phyloP scores from a whole-genome alignment of 1,140 invertebrate genomes.

The Drosophila rufa region DNA sequence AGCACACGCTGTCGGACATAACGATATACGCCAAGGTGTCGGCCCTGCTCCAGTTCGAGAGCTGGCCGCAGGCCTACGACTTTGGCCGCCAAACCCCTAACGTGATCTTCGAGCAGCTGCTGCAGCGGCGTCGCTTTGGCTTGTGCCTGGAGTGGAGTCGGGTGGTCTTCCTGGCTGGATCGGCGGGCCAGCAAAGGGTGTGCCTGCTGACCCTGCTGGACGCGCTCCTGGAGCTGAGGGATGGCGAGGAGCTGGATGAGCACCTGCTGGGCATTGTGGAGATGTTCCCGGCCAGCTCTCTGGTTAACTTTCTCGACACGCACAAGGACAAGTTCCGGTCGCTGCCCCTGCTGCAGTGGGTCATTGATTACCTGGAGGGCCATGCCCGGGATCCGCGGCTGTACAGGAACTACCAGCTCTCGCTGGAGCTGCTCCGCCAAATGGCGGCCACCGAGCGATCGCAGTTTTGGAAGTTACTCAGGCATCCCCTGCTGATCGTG shows the following conservation, averaged over 20 bases:
- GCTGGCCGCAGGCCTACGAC: constrained; percentile 84
- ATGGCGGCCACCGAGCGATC: constrained; percentile 86
- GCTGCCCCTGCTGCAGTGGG: constrained; percentile 87
- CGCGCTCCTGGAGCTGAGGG: constrained; percentile 56
- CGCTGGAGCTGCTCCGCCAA: constrained; percentile 67
- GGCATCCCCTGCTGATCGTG: constrained; percentile 89
- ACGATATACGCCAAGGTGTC: constrained; percentile 85
- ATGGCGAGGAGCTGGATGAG: constrained; percentile 81
- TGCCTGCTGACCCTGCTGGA: constrained; percentile 63
- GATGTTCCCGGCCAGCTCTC: constrained; percentile 85
- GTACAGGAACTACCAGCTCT: constrained; percentile 87
- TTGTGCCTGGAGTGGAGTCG: constrained; percentile 88
- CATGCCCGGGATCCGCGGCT: constrained; percentile 86
- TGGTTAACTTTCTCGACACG: constrained; percentile 87
- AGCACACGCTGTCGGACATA: constrained; percentile 85
- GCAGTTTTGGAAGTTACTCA: constrained; percentile 88
- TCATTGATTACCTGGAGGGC: constrained; percentile 87
- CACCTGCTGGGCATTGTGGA: constrained; percentile 82
- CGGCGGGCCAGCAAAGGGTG: constrained; percentile 75
- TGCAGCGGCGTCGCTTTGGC: constrained; percentile 86
- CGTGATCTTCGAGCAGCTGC: constrained; percentile 85
- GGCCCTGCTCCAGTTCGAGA: constrained; percentile 83
- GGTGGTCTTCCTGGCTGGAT: constrained; percentile 81
- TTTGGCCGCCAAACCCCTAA: constrained; percentile 85
- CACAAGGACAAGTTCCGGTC: constrained; percentile 88